A percentile compares a stretch with the other conserved stretches of the same genome.
Evolutionary conservation across 1,140 invertebrate genomes (phyloP).

Genomic region (Drosophila lowei): DNA sequence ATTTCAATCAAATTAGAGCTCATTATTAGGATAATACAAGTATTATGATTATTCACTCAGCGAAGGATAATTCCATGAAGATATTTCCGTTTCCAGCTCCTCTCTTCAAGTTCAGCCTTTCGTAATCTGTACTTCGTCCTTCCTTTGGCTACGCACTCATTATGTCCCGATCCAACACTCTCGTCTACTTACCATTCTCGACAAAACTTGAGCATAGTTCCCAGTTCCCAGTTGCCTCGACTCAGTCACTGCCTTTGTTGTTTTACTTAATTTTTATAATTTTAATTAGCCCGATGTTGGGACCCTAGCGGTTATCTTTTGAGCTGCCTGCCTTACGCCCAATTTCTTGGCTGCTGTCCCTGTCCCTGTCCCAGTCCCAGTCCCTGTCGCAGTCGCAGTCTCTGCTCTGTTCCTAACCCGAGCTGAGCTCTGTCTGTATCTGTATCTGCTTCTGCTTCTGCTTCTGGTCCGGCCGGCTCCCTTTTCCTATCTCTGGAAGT

Average conservation of each 20-base stretch:
- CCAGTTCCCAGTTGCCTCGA: conserved; percentile 9
- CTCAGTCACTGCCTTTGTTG: conserved; percentile 43
- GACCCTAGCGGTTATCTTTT: conserved; percentile 40
- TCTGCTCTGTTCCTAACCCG: neutral
- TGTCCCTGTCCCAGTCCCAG: neutral
- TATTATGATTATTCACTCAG: too few species aligned
- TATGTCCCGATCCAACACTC: conserved; percentile 62
- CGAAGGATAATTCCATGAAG: too few species aligned
- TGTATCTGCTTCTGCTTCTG: neutral
- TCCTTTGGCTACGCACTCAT: conserved; percentile 43
- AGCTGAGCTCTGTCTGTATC: neutral
- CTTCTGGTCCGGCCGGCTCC: conserved; percentile 2
- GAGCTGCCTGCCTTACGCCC: conserved; percentile 77
- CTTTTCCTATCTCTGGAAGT: conserved; percentile 38
- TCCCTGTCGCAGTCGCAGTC: neutral
- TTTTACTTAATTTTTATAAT: conserved; percentile 47
- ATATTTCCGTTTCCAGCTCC: neutral
- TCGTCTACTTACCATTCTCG: conserved; percentile 41
- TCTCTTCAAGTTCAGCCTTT: conserved; percentile 13
- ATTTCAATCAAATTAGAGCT: too few species aligned
- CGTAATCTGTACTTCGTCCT: conserved; percentile 13
- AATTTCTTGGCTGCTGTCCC: conserved; percentile 57
- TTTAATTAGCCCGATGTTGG: conserved; percentile 74
- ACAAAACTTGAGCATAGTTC: conserved; percentile 63
- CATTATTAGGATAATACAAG: too few species aligned